Conservation (phyloP, 2,797 vertebrate species). For the Lacerta bilineata region DNA sequence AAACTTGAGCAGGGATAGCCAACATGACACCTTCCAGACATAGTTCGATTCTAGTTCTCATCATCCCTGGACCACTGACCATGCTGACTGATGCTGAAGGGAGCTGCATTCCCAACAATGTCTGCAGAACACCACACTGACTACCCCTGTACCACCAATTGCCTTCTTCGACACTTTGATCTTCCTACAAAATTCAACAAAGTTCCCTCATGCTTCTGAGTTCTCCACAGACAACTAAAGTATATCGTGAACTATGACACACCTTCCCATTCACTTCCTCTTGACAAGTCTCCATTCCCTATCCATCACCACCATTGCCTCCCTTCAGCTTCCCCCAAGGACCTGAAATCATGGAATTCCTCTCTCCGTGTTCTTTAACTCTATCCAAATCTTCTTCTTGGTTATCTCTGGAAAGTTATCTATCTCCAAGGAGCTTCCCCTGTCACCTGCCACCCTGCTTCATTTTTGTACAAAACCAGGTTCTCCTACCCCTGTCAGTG, state of each 20-base stretch:
- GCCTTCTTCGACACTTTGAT: background rate
- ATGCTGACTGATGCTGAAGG: no score
- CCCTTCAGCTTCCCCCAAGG: no score
- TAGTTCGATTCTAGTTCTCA: no score
- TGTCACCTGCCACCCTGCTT: no score
- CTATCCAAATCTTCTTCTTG: background rate
- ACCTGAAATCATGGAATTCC: no score
- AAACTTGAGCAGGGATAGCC: background rate
- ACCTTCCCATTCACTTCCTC: background rate
- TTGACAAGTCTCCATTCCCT: background rate
- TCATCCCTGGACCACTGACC: no score
- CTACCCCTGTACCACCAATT: background rate
- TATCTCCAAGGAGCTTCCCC: no score
- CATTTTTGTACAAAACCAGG: background rate
- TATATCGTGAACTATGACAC: background rate
- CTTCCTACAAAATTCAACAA: background rate
- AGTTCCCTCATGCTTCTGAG: background rate
- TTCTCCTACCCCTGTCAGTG: background rate
- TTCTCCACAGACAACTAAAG: background rate
- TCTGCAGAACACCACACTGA: no score
- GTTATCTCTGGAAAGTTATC: background rate
- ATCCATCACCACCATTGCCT: background rate
- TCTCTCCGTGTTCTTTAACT: background rate
- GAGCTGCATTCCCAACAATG: no score
- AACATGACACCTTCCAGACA: background rate